Conservation (phyloP, 64 coral and sea anemone species). For the Pachyseris speciosa region DNA sequence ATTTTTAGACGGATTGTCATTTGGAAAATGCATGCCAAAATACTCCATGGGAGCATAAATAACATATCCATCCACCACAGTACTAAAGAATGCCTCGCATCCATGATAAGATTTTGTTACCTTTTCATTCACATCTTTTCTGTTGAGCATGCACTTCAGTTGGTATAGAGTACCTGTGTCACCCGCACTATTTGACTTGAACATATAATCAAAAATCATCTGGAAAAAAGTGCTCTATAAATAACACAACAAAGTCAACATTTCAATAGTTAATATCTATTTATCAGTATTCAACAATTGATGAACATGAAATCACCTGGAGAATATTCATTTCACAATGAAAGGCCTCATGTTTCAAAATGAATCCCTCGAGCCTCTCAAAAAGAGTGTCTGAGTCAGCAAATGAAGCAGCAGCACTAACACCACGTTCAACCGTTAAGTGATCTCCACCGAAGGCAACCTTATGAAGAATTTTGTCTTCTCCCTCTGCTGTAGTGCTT, state of each 20-base stretch:
- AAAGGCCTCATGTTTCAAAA: slow-evolving; percentile 41
- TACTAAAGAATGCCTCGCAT: slow-evolving; percentile 36
- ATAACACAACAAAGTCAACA: no score
- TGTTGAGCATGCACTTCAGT: slow-evolving; percentile 11
- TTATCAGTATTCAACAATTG: no score
- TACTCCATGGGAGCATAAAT: background rate
- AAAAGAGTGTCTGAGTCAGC: slow-evolving; percentile 8
- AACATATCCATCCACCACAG: slow-evolving; percentile 30
- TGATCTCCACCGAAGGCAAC: slow-evolving; percentile 35
- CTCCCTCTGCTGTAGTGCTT: background rate
- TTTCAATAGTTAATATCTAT: no score
- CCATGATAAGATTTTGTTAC: slow-evolving; percentile 16
- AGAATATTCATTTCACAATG: slow-evolving; percentile 62
- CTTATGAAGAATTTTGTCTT: background rate
- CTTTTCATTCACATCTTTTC: slow-evolving; percentile 5
- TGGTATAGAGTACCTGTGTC: slow-evolving; percentile 27
- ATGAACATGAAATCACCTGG: slow-evolving; percentile 8
- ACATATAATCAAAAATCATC: slow-evolving; percentile 38
- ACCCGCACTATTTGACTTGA: background rate
- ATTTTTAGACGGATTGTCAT: background rate
- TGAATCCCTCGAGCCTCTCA: slow-evolving; percentile 26
- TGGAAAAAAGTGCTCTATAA: no score
- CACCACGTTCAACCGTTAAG: slow-evolving; percentile 38
- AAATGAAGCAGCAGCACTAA: slow-evolving; percentile 16
- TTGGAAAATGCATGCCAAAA: background rate